These are phyloP conservation scores for Pagetopsis macropterus DNA, from an alignment of 2,797 vertebrate species.

Conservation along the genomic window DNA sequence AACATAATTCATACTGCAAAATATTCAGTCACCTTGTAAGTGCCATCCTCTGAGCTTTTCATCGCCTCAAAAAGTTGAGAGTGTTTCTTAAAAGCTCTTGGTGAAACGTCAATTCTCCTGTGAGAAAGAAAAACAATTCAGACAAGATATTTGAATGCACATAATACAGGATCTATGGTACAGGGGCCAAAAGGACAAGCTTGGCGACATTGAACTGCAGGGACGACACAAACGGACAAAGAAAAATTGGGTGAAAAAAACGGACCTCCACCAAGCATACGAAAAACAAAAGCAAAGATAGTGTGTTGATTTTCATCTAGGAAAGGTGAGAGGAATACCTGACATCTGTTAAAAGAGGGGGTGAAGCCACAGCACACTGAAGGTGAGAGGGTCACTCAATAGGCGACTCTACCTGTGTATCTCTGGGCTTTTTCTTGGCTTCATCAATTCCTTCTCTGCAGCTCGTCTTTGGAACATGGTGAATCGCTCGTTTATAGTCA, in stretches of 20 bases:
- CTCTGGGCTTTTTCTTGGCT: conserved; percentile 97
- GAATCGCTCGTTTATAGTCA: conserved; percentile 97
- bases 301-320: conserved; percentile 66
- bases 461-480: conserved; percentile 97
- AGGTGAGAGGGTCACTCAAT: conserved; percentile 73
- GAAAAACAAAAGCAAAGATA: conserved; percentile 65
- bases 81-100: conserved; percentile 99
- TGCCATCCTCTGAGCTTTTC: conserved; percentile 94
- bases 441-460: conserved; percentile 93
- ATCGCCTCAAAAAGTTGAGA: conserved; percentile 95
- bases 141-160: conserved; percentile 8
- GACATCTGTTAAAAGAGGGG: conserved; percentile 76
- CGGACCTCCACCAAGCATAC: conserved; percentile 67
- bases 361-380: conserved; percentile 81
- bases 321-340: conserved; percentile 74
- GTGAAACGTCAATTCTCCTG: conserved; percentile 99
- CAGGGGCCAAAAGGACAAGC: conserved; percentile 1
- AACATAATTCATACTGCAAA: conserved; percentile 90
- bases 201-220: conserved; percentile 10
- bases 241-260: conserved; percentile 46
- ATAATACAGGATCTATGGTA: neutral
- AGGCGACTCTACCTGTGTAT: conserved; percentile 93
- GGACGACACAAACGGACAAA: conserved; percentile 40
- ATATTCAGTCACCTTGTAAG: conserved; percentile 97
- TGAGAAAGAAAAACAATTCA: conserved; percentile 53